phyloP scores from a whole-genome alignment of 35 echinoderm and acorn worm genomes.

The Diadema setosum region DNA sequence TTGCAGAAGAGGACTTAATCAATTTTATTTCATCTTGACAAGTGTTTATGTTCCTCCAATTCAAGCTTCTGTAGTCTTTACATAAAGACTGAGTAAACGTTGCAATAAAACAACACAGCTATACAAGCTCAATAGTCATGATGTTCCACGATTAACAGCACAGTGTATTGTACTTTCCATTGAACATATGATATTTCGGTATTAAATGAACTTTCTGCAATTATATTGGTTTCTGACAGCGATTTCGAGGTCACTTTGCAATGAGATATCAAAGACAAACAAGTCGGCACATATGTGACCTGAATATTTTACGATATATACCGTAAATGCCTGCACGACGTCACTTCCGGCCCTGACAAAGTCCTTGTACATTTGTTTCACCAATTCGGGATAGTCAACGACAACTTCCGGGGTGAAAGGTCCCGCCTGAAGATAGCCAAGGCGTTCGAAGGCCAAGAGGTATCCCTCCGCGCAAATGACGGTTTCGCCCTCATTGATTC shows the following conservation, averaged over 20 bases:
- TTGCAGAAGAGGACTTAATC: too few species aligned
- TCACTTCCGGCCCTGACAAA: conserved; percentile 75
- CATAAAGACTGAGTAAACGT: too few species aligned
- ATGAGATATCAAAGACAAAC: too few species aligned
- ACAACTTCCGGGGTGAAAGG: conserved; percentile 72
- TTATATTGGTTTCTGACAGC: background rate
- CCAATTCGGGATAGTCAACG: conserved; percentile 69
- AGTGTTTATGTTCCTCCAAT: too few species aligned
- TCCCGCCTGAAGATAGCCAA: conserved; percentile 80
- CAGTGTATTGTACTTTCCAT: background rate
- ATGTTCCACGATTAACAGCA: too few species aligned
- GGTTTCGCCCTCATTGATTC: conserved; percentile 53
- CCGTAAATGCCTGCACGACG: conserved; percentile 70
- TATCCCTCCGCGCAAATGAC: conserved; percentile 80
- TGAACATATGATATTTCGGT: background rate
- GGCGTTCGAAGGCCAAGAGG: conserved; percentile 66
- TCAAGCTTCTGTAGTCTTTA: too few species aligned
- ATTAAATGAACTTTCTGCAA: background rate
- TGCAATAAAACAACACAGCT: too few species aligned
- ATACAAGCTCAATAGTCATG: too few species aligned
- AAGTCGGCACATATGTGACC: background rate
- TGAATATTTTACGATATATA: too few species aligned
- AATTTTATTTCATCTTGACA: too few species aligned
- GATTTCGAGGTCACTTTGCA: background rate
- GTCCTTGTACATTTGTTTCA: conserved; percentile 38